Evolutionary conservation across 2,113 vertebrate genomes (phyloP).

Genomic region (Polypterus senegalus): DNA sequence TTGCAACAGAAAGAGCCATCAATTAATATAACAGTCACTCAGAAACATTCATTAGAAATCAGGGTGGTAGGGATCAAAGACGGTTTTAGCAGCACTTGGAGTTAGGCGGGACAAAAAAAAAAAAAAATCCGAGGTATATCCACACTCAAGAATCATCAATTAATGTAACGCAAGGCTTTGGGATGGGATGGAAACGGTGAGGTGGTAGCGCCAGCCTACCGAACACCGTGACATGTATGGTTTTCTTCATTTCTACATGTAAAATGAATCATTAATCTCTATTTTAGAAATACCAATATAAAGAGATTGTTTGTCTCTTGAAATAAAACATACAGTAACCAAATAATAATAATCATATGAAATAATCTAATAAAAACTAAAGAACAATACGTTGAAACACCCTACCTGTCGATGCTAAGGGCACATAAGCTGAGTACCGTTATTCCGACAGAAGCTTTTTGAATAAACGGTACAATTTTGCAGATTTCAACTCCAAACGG

Average conservation of each 20-base stretch:
- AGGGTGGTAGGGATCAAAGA: too few relatives aligned
- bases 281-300: background rate
- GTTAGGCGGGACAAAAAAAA: too few relatives aligned
- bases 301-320: rapidly evolving
- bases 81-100: too few relatives aligned
- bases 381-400: background rate
- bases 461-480: conserved; percentile 85
- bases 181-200: too few relatives aligned
- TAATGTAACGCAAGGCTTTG: too few relatives aligned
- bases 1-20: too few relatives aligned
- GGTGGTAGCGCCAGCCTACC: too few relatives aligned
- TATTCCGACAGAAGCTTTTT: conserved; percentile 83
- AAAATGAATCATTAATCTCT: background rate
- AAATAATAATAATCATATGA: background rate
- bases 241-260: background rate
- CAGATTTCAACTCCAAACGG: conserved; percentile 76
- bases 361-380: background rate
- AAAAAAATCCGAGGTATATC: too few relatives aligned
- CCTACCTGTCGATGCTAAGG: conserved; percentile 83
- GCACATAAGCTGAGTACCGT: conserved; percentile 83
- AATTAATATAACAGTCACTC: too few relatives aligned
- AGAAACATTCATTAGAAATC: too few relatives aligned
- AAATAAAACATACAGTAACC: background rate
- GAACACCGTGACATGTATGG: too few relatives aligned
- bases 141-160: too few relatives aligned